phyloP scores from a whole-genome alignment of 2,888 invertebrate species.

The Oscheius onirici region DNA sequence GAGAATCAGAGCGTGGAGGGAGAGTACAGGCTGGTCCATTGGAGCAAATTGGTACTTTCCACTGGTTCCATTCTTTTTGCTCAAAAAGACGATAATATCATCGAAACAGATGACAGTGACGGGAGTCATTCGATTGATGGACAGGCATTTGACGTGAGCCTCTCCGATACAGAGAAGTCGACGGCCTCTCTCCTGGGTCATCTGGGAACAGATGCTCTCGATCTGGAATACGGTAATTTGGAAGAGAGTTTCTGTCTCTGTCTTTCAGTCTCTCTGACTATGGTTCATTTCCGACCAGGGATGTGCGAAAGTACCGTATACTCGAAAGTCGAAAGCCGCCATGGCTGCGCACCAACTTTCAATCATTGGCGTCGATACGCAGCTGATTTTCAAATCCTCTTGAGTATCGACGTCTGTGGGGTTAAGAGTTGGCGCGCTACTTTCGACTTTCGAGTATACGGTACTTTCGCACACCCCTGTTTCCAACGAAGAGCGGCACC shows the following conservation, averaged over 20 bases:
- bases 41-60: conserved; percentile 37
- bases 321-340: too few relatives aligned
- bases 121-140: background rate
- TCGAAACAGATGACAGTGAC: conserved; percentile 51
- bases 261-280: too few relatives aligned
- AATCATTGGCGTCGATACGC: too few relatives aligned
- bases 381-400: too few relatives aligned
- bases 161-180: conserved; percentile 28
- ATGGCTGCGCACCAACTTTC: too few relatives aligned
- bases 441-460: too few relatives aligned
- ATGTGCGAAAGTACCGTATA: too few relatives aligned
- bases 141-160: conserved; percentile 3
- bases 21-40: conserved; percentile 50
- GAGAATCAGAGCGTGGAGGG: conserved; percentile 43
- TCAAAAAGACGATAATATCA: conserved; percentile 53
- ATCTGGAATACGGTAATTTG: conserved; percentile 26
- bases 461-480: too few relatives aligned
- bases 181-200: conserved; percentile 5
- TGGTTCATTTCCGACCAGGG: background rate
- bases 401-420: too few relatives aligned
- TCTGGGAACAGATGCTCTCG: conserved; percentile 15
- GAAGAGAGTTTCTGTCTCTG: too few relatives aligned
- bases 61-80: conserved; percentile 32
- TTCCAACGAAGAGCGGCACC: too few relatives aligned
- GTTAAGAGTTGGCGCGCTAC: too few relatives aligned